Evolutionary conservation across 1,140 invertebrate species (phyloP).

Genomic region (Drosophila trapezifrons): DNA sequence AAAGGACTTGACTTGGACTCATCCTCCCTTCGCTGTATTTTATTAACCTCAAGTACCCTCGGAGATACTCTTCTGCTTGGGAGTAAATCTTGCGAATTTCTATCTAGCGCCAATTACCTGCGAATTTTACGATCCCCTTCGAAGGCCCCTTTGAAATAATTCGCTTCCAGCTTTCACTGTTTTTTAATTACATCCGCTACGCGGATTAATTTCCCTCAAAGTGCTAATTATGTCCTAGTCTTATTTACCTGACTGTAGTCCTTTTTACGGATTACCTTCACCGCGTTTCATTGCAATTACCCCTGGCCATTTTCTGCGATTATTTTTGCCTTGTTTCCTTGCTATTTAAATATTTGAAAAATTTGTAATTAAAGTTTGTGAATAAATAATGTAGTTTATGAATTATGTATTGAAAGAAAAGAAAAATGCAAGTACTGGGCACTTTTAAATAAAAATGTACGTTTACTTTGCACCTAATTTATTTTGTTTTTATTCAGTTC

Average conservation of each 20-base stretch:
- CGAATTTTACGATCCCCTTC: neutral
- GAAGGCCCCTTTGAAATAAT: slow-evolving; percentile 4
- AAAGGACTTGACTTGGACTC: slow-evolving; percentile 14
- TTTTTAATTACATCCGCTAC: slow-evolving; percentile 18
- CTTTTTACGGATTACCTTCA: neutral
- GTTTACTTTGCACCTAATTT: too few relatives aligned
- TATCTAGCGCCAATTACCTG: slow-evolving; percentile 7
- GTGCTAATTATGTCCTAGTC: neutral
- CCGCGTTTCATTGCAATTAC: neutral
- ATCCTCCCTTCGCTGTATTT: neutral
- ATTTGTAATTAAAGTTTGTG: too few relatives aligned
- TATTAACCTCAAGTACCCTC: slow-evolving; percentile 6
- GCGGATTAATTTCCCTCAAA: slow-evolving; percentile 6
- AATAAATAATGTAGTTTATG: too few relatives aligned
- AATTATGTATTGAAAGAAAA: too few relatives aligned
- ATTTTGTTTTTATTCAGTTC: too few relatives aligned
- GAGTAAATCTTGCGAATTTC: neutral
- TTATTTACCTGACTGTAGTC: neutral
- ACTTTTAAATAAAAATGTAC: too few relatives aligned
- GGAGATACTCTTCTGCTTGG: slow-evolving; percentile 1
- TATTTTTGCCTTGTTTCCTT: neutral
- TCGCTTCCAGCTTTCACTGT: neutral
- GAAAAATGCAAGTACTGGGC: too few relatives aligned
- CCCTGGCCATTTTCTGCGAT: too few relatives aligned
- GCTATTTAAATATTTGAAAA: neutral